These are phyloP conservation scores for Scolopax bukidnonensis DNA, from an alignment of 2,797 vertebrate species.

Conservation along the genomic window DNA sequence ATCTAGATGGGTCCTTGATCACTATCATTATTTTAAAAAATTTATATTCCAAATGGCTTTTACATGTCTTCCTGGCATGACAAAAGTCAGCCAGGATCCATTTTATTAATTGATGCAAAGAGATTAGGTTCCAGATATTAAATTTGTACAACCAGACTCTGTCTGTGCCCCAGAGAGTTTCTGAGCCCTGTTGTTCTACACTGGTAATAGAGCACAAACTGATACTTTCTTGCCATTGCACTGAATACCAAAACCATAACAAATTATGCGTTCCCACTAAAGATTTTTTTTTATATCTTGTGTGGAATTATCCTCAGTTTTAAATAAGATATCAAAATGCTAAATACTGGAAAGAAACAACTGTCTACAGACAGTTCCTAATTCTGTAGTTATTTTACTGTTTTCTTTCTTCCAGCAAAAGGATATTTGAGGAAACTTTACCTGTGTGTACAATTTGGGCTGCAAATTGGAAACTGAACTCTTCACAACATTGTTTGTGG, in stretches of 20 bases:
- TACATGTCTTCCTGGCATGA: not conserved
- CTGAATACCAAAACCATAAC: accelerated
- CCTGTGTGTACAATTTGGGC: not conserved
- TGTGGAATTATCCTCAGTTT: not conserved
- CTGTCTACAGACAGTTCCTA: not conserved
- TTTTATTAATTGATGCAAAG: conserved; percentile 48
- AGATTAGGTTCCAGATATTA: conserved; percentile 39
- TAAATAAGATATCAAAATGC: not conserved
- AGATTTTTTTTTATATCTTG: not conserved
- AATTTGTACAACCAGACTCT: not conserved
- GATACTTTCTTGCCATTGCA: not conserved
- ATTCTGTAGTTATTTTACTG: not conserved
- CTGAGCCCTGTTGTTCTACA: not conserved
- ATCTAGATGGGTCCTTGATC: not conserved
- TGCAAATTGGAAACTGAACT: not conserved
- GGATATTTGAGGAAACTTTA: not conserved
- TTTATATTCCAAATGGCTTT: conserved; percentile 45
- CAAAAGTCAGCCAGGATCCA: not conserved
- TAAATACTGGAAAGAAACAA: not conserved
- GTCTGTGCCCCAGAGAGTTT: not conserved
- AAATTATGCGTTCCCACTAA: not conserved
- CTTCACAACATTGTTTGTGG: not conserved
- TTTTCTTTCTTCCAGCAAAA: not conserved
- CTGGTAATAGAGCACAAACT: not conserved
- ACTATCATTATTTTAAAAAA: conserved; percentile 23